phyloP scores from a whole-genome alignment of 2,113 vertebrate genomes.

The Porphyrio hochstetteri region DNA sequence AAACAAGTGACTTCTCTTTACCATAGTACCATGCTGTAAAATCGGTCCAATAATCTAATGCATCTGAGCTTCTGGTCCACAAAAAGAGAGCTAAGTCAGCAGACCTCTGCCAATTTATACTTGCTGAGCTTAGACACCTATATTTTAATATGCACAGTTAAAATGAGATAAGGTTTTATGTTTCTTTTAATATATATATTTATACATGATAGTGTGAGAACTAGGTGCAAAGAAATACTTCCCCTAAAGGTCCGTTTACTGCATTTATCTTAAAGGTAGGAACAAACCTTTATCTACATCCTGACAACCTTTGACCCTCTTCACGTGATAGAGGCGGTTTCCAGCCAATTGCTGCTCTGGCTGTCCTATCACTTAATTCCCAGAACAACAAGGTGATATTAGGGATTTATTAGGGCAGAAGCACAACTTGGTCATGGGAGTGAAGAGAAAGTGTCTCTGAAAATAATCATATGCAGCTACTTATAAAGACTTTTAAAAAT shows the following conservation, averaged over 20 bases:
- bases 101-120: not conserved
- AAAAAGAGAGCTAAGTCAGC: not conserved
- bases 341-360: not conserved
- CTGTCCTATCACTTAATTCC: not conserved
- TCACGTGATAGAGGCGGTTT: not conserved
- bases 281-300: not conserved
- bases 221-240: not conserved
- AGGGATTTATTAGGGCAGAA: not conserved
- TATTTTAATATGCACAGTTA: not conserved
- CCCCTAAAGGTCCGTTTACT: not conserved
- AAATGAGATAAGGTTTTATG: not conserved
- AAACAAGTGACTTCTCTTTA: not conserved
- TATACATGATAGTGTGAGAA: not conserved
- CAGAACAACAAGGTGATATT: not conserved
- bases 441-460: not conserved
- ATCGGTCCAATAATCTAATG: not conserved
- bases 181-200: no score
- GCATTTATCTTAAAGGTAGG: not conserved
- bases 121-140: not conserved
- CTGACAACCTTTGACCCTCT: not conserved
- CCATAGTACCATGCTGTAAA: not conserved
- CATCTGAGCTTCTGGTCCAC: not conserved
- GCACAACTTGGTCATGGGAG: not conserved
- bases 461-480: not conserved
- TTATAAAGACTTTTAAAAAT: not conserved